Evolutionary conservation across 2,888 invertebrate species (phyloP), one percentile per base, ranked within the genome.

Genomic region (Scrobipalpa atriplicella): DNA sequence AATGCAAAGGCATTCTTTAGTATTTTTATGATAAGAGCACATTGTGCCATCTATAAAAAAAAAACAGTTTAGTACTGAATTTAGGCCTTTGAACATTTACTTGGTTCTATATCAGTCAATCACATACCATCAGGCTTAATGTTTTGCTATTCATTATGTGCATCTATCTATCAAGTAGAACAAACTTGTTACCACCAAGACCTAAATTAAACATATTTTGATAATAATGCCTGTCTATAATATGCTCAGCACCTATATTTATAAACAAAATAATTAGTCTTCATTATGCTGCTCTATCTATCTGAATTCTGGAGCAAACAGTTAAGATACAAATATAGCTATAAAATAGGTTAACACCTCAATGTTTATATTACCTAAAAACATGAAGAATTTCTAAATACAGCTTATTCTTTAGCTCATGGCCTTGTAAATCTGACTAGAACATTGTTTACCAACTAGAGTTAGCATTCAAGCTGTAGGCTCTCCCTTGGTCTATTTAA

Each of bases 321-420:
- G 13, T 47, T 16, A 43, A 43, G 47, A 47, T 47, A 47, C 16
- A 47, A 47, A 47, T 47, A 16, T 47, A 47, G n/a, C 47, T 47
- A 29, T 29, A n/a, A 47, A 47, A 47, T 47, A 16, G 47, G 47
- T 47, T 47, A 47, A n/a, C 5, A 47, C 16, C n/a, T 47, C 16
- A 39, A 43, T 47, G 47, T 47, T 47, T 47, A 47, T 47, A 16
- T 47, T 47, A 47, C 47, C 47, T 47, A n/a, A 16, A 47, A 47
- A 47, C 47, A 47, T 47, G 47, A 16, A 16, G 47, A 5, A 16
- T 47, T 16, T 16, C 47, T n/a, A 47, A 47, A 16, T 3, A 16
- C 6, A 47, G 47, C n/a, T 47, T 3, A 47, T 8, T 47, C 16
- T 47, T n/a, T 47, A 47, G 47, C 47, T 47, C 47, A 47, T n/a